Evolutionary conservation across 2,113 vertebrate species (phyloP).

Genomic region (Eidolon helvum): DNA sequence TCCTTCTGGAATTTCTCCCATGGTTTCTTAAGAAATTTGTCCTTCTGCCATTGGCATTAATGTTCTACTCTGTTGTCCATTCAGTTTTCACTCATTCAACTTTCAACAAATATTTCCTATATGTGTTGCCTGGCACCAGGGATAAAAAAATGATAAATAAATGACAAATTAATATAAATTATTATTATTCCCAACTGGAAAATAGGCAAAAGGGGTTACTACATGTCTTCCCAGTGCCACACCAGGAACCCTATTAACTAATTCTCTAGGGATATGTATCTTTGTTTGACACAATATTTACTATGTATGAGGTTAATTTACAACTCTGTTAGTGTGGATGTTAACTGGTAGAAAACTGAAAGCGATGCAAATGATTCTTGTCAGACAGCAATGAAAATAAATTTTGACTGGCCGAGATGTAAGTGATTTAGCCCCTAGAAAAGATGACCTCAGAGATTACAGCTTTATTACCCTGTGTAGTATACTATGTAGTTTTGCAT

Average conservation of each 20-base stretch:
- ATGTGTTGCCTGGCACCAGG: neutral
- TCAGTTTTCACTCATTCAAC: neutral
- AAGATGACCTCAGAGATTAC: neutral
- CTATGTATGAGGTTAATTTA: neutral
- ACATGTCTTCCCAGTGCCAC: neutral
- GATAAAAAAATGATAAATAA: neutral
- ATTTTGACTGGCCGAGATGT: neutral
- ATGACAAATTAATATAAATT: neutral
- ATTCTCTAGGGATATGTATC: neutral
- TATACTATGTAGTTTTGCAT: neutral
- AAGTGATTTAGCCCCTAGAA: neutral
- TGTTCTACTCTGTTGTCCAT: neutral
- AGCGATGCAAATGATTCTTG: neutral
- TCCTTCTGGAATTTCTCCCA: conserved; percentile 20
- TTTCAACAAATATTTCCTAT: neutral
- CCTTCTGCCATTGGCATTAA: neutral
- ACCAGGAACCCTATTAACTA: neutral
- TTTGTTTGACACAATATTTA: conserved; percentile 15
- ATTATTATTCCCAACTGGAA: conserved; percentile 7
- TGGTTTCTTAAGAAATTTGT: conserved; percentile 7
- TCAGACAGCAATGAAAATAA: conserved; percentile 6
- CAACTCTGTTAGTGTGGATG: neutral
- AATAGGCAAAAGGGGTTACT: neutral
- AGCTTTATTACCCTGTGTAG: neutral
- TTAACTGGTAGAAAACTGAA: neutral